Conservation (phyloP, 2,113 vertebrate genomes). For the Hemibagrus wyckioides region DNA sequence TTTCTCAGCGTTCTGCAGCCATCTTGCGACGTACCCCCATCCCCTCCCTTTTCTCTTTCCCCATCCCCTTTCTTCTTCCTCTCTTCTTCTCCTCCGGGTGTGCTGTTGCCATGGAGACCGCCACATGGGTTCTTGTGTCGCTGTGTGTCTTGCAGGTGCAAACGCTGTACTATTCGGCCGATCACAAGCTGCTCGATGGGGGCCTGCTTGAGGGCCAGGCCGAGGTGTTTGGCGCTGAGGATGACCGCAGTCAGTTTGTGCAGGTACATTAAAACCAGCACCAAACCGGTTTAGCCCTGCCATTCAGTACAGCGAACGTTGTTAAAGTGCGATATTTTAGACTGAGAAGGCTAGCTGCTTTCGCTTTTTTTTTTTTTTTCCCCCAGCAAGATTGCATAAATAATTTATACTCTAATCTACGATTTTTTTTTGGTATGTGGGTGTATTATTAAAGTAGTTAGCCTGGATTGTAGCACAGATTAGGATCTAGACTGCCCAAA, state of each 20-base stretch:
- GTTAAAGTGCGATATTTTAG: neutral
- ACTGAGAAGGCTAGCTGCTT: conserved; percentile 18
- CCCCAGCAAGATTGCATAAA: neutral
- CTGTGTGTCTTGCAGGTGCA: conserved; percentile 99
- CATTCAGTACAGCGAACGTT: neutral
- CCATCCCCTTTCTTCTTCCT: conserved; percentile 74
- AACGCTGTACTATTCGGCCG: conserved; percentile 99
- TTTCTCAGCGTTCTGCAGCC: conserved; percentile 38
- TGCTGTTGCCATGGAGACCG: conserved; percentile 84
- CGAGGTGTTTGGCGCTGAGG: conserved; percentile 98
- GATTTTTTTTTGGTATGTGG: neutral
- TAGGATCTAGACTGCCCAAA: neutral
- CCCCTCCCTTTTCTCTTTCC: conserved; percentile 33
- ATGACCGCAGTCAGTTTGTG: conserved; percentile 99
- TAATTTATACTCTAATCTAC: neutral
- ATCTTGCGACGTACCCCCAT: conserved; percentile 53
- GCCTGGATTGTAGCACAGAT: neutral
- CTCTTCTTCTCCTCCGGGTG: conserved; percentile 52
- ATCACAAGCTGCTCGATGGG: conserved; percentile 99
- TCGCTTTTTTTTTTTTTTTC: neutral
- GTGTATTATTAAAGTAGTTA: neutral
- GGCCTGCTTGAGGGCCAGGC: conserved; percentile 95
- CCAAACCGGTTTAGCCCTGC: conserved; percentile 50
- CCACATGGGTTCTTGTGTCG: conserved; percentile 98
- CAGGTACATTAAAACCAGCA: conserved; percentile 87